Conservation (phyloP, 1,140 invertebrate genomes). For the Homarus americanus region DNA sequence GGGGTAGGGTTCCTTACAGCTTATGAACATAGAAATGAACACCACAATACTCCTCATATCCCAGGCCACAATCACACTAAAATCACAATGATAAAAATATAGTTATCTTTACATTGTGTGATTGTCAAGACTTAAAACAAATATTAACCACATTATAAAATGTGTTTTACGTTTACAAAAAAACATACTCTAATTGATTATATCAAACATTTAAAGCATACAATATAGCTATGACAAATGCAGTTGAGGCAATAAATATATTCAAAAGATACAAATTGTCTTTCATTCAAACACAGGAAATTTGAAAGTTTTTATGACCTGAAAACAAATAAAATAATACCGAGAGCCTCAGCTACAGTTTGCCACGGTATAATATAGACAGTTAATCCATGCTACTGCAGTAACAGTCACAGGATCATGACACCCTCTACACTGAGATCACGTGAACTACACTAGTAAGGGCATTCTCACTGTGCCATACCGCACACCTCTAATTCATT, state of each 20-base stretch:
- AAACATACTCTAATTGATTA: conserved; percentile 47
- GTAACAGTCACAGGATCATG: conserved; percentile 43
- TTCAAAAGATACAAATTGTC: background rate
- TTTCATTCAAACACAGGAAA: background rate
- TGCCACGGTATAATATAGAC: conserved; percentile 51
- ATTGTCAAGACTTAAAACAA: conserved; percentile 58
- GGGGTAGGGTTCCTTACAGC: conserved; percentile 24
- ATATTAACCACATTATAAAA: conserved; percentile 67
- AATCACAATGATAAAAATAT: conserved; percentile 71
- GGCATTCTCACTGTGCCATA: conserved; percentile 27
- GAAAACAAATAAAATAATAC: background rate
- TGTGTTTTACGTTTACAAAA: conserved; percentile 48
- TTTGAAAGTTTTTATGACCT: background rate
- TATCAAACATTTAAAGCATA: conserved; percentile 72
- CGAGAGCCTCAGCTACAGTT: conserved; percentile 44
- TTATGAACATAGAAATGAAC: conserved; percentile 19
- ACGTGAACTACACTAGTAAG: conserved; percentile 51
- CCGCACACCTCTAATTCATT: background rate
- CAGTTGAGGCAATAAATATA: conserved; percentile 37
- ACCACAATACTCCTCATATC: conserved; percentile 43
- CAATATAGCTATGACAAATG: conserved; percentile 63
- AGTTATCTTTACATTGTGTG: conserved; percentile 67
- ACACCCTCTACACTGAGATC: conserved; percentile 64
- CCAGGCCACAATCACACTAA: conserved; percentile 57
- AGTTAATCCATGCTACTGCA: conserved; percentile 35